A percentile compares a stretch with the other conserved stretches of the same genome.
Conservation (phyloP, 2,113 vertebrate genomes). For the Pterophyllum scalare region DNA sequence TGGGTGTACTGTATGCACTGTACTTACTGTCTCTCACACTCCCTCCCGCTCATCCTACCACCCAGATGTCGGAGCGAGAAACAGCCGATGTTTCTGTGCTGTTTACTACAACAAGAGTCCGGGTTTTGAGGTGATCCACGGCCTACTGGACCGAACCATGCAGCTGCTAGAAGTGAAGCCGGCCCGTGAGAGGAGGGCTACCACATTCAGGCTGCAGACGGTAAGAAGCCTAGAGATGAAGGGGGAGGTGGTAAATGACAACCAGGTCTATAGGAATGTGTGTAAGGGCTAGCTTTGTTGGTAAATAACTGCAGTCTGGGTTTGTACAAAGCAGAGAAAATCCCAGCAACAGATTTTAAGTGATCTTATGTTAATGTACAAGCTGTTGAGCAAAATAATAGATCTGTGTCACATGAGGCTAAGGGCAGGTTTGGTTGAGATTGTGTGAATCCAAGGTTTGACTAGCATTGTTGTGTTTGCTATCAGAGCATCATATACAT, state of each 20-base stretch:
- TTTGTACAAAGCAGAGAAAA: slow-evolving; percentile 12
- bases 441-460: slow-evolving; percentile 43
- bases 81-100: slow-evolving; percentile 91
- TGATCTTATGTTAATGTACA: not conserved
- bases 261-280: not conserved
- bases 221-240: slow-evolving; percentile 75
- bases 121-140: slow-evolving; percentile 97
- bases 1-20: not conserved
- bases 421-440: slow-evolving; percentile 39
- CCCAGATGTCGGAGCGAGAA: slow-evolving; percentile 92
- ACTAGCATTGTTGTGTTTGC: slow-evolving; percentile 2
- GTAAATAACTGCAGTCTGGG: slow-evolving; percentile 27
- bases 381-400: no score
- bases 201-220: slow-evolving; percentile 89
- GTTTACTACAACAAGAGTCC: slow-evolving; percentile 94
- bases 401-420: not conserved
- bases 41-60: slow-evolving; percentile 3
- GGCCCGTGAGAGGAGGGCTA: slow-evolving; percentile 85
- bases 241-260: not conserved
- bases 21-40: not conserved
- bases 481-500: not conserved
- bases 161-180: slow-evolving; percentile 89
- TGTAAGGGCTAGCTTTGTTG: not conserved
- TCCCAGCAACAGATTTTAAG: slow-evolving; percentile 11
- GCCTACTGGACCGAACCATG: slow-evolving; percentile 96